Conservation (phyloP, 1,140 invertebrate species). For the Coptotermes formosanus region DNA sequence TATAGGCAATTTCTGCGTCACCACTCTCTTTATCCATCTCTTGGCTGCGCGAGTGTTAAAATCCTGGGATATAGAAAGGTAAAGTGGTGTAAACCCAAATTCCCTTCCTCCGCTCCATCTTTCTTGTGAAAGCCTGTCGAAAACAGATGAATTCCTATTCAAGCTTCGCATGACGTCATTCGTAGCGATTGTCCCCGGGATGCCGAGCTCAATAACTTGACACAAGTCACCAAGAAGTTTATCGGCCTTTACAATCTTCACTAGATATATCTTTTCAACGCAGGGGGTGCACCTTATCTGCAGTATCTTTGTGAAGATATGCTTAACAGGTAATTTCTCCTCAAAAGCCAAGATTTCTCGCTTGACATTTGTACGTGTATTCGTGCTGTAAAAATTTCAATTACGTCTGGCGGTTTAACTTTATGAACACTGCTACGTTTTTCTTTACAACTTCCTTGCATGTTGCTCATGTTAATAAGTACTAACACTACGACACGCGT, state of each 20-base stretch:
- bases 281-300: not conserved
- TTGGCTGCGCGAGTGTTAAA: not conserved
- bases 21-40: slow-evolving; percentile 4
- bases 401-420: not conserved
- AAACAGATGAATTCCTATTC: slow-evolving; percentile 13
- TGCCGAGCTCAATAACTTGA: not conserved
- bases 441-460: not conserved
- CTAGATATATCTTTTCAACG: not conserved
- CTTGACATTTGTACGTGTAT: not conserved
- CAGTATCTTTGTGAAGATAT: not conserved
- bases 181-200: not conserved
- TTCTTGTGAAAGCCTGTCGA: slow-evolving; percentile 6
- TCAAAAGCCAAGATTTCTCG: not conserved
- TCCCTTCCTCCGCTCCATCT: not conserved
- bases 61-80: not conserved
- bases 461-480: not conserved
- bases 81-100: slow-evolving; percentile 16
- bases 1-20: slow-evolving; percentile 7
- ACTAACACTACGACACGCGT: rapidly evolving
- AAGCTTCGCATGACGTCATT: not conserved
- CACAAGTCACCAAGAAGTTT: not conserved
- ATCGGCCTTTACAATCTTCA: not conserved
- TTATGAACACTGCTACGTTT: not conserved
- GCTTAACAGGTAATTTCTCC: not conserved
- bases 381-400: not conserved